A percentile compares a stretch with the other conserved stretches of the same genome.
These are phyloP conservation scores for Hylaea fasciaria DNA, from an alignment of 2,888 invertebrate species.

Conservation along the genomic window DNA sequence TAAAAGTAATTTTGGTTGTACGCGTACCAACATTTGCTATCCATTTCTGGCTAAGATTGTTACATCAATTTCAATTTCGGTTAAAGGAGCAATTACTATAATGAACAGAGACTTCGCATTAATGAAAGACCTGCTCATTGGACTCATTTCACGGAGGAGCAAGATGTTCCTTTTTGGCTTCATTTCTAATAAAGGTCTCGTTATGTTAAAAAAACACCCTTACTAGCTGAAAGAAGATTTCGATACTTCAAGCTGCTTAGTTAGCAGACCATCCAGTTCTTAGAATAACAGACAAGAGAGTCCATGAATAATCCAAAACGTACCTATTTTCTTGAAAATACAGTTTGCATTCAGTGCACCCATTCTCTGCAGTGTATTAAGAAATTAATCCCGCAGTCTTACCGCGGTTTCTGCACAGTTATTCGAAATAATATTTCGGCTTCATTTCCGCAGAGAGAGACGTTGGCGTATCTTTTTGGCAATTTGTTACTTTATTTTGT, in stretches of 20 bases:
- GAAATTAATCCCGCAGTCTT: constrained; percentile 17
- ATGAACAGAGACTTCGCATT: too few relatives aligned
- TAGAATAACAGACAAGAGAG: neutral
- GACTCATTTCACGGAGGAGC: too few relatives aligned
- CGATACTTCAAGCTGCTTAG: too few relatives aligned
- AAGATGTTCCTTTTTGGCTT: too few relatives aligned
- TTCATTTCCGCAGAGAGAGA: neutral
- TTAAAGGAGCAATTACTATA: neutral
- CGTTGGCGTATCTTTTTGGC: constrained; percentile 4
- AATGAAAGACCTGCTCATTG: too few relatives aligned
- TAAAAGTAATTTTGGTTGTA: constrained; percentile 28
- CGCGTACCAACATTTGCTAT: constrained; percentile 23
- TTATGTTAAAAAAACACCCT: too few relatives aligned
- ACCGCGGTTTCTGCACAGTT: constrained; percentile 7
- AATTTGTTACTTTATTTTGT: constrained; percentile 12
- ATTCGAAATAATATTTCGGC: constrained; percentile 16
- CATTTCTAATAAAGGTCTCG: too few relatives aligned
- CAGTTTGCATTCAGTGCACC: constrained; percentile 14
- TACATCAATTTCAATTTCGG: constrained; percentile 10
- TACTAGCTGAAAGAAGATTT: too few relatives aligned
- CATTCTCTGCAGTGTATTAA: constrained; percentile 14
- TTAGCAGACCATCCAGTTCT: neutral
- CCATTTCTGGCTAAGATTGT: constrained; percentile 12
- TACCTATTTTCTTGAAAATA: constrained; percentile 3
- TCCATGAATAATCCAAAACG: constrained; percentile 1